Conservation (phyloP, 2,888 invertebrate species). For the Conops quadrifasciatus region DNA sequence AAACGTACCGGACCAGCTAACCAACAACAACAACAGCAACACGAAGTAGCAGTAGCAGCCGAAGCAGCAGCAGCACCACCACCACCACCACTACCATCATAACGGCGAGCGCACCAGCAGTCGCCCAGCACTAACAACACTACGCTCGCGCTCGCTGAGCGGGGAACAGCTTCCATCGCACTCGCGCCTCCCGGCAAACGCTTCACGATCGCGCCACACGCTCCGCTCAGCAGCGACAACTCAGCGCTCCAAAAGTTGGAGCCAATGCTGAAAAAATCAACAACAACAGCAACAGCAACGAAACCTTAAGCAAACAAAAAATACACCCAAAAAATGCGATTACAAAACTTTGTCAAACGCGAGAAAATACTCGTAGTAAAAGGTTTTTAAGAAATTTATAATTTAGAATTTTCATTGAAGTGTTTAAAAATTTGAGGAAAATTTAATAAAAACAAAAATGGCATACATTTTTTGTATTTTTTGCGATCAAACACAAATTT, state of each 20-base stretch:
- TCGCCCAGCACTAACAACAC: conserved; percentile 4
- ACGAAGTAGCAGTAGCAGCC: conserved; percentile 9
- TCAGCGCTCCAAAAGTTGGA: conserved; percentile 8
- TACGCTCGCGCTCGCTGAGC: conserved; percentile 1
- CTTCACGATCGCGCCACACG: conserved; percentile 31
- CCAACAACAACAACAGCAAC: conserved; percentile 32
- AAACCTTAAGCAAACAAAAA: neutral
- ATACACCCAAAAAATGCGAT: neutral
- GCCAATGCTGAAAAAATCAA: conserved; percentile 10
- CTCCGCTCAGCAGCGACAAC: conserved; percentile 20
- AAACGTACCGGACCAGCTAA: neutral
- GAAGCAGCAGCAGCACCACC: conserved; percentile 11
- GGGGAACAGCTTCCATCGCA: conserved; percentile 29
- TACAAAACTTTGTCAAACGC: neutral
- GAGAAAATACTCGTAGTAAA: neutral
- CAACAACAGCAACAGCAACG: conserved; percentile 12
- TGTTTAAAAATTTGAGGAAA: too few relatives aligned
- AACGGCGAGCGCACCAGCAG: conserved; percentile 22
- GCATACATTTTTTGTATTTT: too few relatives aligned
- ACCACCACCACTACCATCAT: neutral
- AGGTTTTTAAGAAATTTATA: neutral
- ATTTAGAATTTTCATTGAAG: too few relatives aligned
- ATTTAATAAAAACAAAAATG: too few relatives aligned
- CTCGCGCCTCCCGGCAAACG: conserved; percentile 12
- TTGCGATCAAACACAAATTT: too few relatives aligned